These are phyloP conservation scores for Zaprionus tsacasi DNA, from an alignment of 1,140 invertebrate genomes.

Conservation along the genomic window DNA sequence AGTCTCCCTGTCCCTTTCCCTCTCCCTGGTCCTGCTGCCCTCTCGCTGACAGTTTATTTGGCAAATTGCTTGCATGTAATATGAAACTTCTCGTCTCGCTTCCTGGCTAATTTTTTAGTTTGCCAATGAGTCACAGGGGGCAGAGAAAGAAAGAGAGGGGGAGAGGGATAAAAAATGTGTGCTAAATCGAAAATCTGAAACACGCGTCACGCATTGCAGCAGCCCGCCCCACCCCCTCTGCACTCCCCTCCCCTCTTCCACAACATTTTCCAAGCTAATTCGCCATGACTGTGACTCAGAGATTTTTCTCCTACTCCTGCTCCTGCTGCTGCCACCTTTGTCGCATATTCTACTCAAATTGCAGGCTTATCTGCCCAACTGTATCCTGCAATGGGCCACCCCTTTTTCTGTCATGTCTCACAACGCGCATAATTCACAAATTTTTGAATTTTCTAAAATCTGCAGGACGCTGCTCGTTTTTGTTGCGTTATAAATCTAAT, in stretches of 20 bases:
- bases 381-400: conserved; percentile 24
- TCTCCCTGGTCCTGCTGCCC: neutral
- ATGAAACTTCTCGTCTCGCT: conserved; percentile 62
- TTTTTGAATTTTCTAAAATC: conserved; percentile 68
- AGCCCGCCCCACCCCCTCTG: neutral
- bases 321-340: conserved; percentile 10
- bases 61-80: conserved; percentile 79
- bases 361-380: conserved; percentile 14
- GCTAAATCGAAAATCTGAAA: conserved; percentile 80
- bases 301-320: conserved; percentile 40
- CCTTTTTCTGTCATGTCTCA: conserved; percentile 25
- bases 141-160: neutral
- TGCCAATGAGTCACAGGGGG: conserved; percentile 38
- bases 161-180: conserved; percentile 49
- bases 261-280: conserved; percentile 46
- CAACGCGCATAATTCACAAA: conserved; percentile 68
- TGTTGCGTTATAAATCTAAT: conserved; percentile 78
- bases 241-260: neutral
- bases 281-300: conserved; percentile 71
- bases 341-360: conserved; percentile 15
- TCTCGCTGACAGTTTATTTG: conserved; percentile 77
- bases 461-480: conserved; percentile 47
- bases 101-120: conserved; percentile 73
- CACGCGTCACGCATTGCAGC: conserved; percentile 64
- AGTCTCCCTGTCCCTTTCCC: neutral